Evolutionary conservation across 2,113 vertebrate genomes (phyloP), one percentile per base, ranked within the genome.

Genomic region (Furnarius figulus): DNA sequence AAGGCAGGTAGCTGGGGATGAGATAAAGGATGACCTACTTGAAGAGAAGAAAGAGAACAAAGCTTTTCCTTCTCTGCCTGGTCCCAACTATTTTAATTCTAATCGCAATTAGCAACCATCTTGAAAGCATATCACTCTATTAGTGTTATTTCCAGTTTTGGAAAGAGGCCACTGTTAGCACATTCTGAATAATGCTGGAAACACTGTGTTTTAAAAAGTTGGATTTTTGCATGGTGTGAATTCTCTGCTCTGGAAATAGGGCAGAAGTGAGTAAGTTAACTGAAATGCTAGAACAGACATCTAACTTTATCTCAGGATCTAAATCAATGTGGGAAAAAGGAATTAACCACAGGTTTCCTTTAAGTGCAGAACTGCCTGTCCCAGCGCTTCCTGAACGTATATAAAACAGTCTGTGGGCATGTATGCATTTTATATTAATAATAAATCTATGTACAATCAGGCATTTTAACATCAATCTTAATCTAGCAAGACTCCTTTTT

Each of bases 401-500:
- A 90, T 96, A 76, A 89, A 96, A 90, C 65, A 89, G 44, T 92
- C 73, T 44, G 52, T 78, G 82, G 77, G 30, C 77, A 82, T 65
- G 76, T 93, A 81, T 93, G 58, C 83, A 72, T 85, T 96, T 96
- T 95, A 66, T 94, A 90, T 95, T 94, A 94, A 93, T 89, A 95
- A 93, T 94, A 96, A 94, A 96, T 96, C 93, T 84, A 82, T 92
- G 89, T 94, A 95, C 76, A 94, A 89, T 89, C 92, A 93, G 93
- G 80, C 80, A 87, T 94, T 93, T 96, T 93, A 92, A 72, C 90
- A 96, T 97, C 90, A 94, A 81, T 96, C 96, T 96, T 94, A 90
- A 96, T 96, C 92, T 95, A 93, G 83, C 90, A 92, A 89, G 88
- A 56, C 76, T 96, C 90, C 55, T 96, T 96, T 96, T 92, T 97